Conservation (phyloP, 2,888 invertebrate species). For the Lepidocyrtoides sp. region DNA sequence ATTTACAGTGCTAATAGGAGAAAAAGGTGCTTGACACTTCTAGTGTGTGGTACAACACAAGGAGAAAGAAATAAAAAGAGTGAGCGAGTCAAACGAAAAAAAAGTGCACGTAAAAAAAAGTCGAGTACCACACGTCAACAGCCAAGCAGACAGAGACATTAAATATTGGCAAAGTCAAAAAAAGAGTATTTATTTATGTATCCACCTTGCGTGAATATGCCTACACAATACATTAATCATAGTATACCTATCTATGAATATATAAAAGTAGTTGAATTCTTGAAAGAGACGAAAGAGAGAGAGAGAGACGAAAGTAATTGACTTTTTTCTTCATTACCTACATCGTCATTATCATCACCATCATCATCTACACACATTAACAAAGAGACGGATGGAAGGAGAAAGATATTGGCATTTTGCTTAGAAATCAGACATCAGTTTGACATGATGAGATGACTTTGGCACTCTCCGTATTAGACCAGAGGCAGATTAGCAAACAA, state of each 20-base stretch:
- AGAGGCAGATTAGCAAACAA: constrained; percentile 57
- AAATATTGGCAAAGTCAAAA: constrained; percentile 63
- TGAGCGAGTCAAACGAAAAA: constrained; percentile 24
- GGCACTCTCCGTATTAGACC: constrained; percentile 18
- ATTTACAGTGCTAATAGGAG: constrained; percentile 75
- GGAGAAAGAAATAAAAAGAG: constrained; percentile 23
- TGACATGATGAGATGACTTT: constrained; percentile 66
- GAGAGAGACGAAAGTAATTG: constrained; percentile 58
- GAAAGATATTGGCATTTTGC: constrained; percentile 56
- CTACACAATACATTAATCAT: constrained; percentile 43
- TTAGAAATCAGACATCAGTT: constrained; percentile 61
- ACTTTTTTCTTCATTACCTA: constrained; percentile 71
- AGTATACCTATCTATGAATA: not conserved
- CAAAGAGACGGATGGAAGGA: constrained; percentile 42
- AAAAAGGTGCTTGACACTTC: constrained; percentile 77
- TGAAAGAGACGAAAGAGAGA: not conserved
- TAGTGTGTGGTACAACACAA: constrained; percentile 35
- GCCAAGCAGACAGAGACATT: constrained; percentile 61
- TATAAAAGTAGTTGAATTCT: not conserved
- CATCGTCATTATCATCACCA: constrained; percentile 41
- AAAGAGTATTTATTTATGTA: constrained; percentile 47
- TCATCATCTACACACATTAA: constrained; percentile 14
- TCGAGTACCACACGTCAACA: constrained; percentile 63
- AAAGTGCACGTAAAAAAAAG: constrained; percentile 37
- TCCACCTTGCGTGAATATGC: constrained; percentile 54